A percentile compares a stretch with the other conserved stretches of the same genome.
Evolutionary conservation across 2,888 invertebrate genomes (phyloP).

Genomic region (Siphlonurus alternatus): DNA sequence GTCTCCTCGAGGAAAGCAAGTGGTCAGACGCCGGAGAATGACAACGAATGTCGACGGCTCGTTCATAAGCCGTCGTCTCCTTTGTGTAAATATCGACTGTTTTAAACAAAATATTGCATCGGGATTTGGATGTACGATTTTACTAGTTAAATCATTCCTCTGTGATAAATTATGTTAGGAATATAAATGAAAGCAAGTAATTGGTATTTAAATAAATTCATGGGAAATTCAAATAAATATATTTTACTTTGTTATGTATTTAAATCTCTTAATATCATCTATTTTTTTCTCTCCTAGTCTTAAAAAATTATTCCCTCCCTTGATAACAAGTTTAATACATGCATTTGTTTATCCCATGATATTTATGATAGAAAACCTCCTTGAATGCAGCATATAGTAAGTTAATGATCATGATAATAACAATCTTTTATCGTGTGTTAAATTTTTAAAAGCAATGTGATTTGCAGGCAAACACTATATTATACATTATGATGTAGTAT

Average conservation of each 20-base stretch:
- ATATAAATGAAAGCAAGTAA: too few species aligned
- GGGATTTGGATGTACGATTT: not conserved
- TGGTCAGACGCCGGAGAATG: conserved; percentile 35
- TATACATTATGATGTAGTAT: not conserved
- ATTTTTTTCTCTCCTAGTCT: not conserved
- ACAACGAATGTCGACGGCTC: not conserved
- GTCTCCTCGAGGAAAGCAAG: conserved; percentile 82
- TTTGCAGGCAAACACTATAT: not conserved
- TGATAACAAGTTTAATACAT: too few species aligned
- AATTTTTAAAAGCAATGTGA: not conserved
- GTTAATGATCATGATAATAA: too few species aligned
- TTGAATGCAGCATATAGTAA: not conserved
- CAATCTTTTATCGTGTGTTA: not conserved
- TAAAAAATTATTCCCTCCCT: not conserved
- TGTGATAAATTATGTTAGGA: not conserved
- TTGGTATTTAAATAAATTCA: too few species aligned
- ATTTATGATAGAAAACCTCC: too few species aligned
- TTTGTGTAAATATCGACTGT: not conserved
- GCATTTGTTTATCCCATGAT: not conserved
- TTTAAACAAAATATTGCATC: not conserved
- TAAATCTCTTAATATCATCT: not conserved
- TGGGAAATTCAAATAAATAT: too few species aligned
- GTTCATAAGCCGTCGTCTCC: not conserved
- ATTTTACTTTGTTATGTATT: too few species aligned
- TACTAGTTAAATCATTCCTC: not conserved